phyloP scores from a whole-genome alignment of 2,888 invertebrate genomes.

The Drepana falcataria region DNA sequence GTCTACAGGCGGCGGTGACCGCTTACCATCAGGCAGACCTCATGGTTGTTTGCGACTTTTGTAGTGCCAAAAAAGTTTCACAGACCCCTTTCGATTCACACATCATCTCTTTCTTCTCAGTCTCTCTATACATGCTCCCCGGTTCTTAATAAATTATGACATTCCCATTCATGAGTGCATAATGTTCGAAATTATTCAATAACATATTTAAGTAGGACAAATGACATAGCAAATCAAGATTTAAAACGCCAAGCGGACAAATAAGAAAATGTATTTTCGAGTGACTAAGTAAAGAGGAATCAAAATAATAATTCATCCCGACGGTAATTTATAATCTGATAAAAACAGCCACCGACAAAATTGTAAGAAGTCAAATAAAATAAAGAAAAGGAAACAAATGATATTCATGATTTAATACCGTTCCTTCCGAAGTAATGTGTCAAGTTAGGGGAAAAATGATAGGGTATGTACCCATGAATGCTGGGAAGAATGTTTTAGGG shows the following conservation, averaged over 20 bases:
- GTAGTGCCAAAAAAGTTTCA: no score
- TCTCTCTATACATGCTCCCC: no score
- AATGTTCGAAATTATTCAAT: no score
- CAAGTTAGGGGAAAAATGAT: slow-evolving; percentile 18
- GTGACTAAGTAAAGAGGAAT: neutral
- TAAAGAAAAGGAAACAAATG: slow-evolving; percentile 9
- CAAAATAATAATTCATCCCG: neutral
- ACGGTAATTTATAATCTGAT: slow-evolving; percentile 3
- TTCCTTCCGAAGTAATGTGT: slow-evolving; percentile 18
- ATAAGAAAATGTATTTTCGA: neutral
- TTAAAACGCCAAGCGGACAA: no score
- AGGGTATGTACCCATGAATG: slow-evolving; percentile 20
- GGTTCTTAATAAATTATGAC: no score
- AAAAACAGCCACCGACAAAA: slow-evolving; percentile 10
- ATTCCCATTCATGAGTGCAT: no score
- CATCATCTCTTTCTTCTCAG: no score
- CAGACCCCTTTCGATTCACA: no score
- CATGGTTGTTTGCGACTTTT: no score
- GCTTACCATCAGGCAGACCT: no score
- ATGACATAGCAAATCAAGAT: neutral
- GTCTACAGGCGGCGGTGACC: no score
- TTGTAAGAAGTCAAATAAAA: slow-evolving; percentile 9
- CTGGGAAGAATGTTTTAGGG: slow-evolving; percentile 23
- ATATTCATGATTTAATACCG: slow-evolving; percentile 19
- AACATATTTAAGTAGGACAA: no score